These are phyloP conservation scores for Donacobius atricapilla DNA, from an alignment of 2,113 vertebrate species.

Conservation along the genomic window DNA sequence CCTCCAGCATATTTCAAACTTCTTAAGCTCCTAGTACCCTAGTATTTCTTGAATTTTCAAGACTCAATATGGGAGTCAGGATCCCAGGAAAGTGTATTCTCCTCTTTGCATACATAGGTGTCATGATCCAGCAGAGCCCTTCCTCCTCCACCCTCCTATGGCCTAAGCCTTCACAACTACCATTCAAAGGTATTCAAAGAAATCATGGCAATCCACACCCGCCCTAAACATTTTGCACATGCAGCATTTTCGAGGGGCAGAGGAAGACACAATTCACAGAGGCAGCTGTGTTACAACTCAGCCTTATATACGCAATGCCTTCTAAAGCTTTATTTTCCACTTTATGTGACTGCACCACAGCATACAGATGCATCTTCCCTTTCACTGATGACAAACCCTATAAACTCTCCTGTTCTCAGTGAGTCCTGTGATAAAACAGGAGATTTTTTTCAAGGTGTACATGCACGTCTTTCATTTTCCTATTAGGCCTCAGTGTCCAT, in stretches of 20 bases:
- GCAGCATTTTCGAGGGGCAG: not conserved
- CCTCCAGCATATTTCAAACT: not conserved
- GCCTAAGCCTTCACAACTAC: not conserved
- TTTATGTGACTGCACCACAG: not conserved
- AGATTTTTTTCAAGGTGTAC: not conserved
- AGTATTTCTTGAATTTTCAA: not conserved
- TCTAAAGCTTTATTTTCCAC: not conserved
- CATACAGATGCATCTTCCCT: not conserved
- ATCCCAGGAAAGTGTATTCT: not conserved
- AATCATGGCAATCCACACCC: not conserved
- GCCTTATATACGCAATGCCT: not conserved
- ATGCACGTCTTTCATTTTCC: not conserved
- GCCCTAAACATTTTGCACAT: not conserved
- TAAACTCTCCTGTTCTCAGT: not conserved
- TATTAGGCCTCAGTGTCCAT: not conserved
- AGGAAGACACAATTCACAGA: not conserved
- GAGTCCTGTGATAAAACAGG: not conserved
- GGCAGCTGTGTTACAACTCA: not conserved
- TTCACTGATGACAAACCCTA: not conserved
- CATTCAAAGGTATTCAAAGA: not conserved
- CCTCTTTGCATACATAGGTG: not conserved
- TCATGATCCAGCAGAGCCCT: not conserved
- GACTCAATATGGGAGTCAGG: not conserved
- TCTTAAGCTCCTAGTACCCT: not conserved
- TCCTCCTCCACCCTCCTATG: not conserved